These are phyloP conservation scores for Gymnoscopelus braueri DNA, from an alignment of 2,797 vertebrate genomes.

Conservation along the genomic window DNA sequence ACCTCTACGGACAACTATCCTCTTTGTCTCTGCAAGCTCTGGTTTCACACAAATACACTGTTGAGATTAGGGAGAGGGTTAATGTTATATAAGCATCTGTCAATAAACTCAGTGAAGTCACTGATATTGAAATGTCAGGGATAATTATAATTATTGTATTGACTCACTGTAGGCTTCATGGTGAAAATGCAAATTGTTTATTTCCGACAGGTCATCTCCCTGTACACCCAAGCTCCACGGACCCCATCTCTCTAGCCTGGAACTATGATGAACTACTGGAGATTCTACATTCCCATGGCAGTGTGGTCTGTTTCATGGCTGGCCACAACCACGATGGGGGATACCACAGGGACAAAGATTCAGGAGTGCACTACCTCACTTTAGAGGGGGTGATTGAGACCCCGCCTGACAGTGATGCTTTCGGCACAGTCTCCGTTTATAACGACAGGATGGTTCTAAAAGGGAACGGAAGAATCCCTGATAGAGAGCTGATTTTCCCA, in stretches of 20 bases:
- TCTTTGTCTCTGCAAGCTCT: too few relatives aligned
- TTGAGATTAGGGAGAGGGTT: too few relatives aligned
- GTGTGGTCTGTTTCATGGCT: slow-evolving; percentile 90
- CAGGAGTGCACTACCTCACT: slow-evolving; percentile 89
- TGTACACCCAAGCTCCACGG: slow-evolving; percentile 84
- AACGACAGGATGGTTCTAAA: slow-evolving; percentile 88
- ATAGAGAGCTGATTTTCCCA: slow-evolving; percentile 82
- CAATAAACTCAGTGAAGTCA: too few relatives aligned
- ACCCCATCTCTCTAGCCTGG: slow-evolving; percentile 87
- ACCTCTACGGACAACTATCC: too few relatives aligned
- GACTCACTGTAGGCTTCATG: not conserved
- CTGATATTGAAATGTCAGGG: too few relatives aligned
- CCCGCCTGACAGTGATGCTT: slow-evolving; percentile 85
- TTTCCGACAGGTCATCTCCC: slow-evolving; percentile 88
- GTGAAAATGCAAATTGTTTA: slow-evolving; percentile 11
- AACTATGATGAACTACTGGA: slow-evolving; percentile 85
- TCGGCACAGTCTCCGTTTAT: slow-evolving; percentile 86
- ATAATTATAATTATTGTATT: too few relatives aligned
- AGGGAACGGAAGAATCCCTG: slow-evolving; percentile 84
- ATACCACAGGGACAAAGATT: slow-evolving; percentile 80
- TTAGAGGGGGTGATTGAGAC: slow-evolving; percentile 92
- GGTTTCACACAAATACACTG: too few relatives aligned
- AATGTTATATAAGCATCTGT: too few relatives aligned
- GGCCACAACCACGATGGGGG: slow-evolving; percentile 91
- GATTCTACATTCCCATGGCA: slow-evolving; percentile 81